Conservation (phyloP, 2,797 vertebrate genomes). For the Rachycentron canadum region DNA sequence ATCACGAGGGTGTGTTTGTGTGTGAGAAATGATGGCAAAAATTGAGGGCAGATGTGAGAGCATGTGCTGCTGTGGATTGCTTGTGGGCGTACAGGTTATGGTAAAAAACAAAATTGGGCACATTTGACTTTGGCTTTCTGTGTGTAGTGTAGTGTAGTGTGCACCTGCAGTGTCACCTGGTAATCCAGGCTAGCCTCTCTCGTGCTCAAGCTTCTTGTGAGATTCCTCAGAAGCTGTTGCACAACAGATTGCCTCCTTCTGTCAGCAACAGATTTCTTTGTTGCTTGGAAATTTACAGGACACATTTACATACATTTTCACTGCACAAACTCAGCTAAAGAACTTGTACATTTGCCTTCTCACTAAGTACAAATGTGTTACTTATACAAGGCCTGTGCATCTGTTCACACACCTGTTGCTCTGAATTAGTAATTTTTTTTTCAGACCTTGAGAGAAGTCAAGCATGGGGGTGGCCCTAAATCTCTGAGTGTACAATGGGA, state of each 20-base stretch:
- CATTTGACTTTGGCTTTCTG: conserved; percentile 14
- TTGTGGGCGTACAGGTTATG: conserved; percentile 19
- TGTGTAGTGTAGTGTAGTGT: background rate
- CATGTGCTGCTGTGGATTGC: conserved; percentile 12
- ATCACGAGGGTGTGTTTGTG: conserved; percentile 25
- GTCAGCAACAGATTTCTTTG: conserved; percentile 55
- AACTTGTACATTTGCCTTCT: background rate
- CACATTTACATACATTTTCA: conserved; percentile 38
- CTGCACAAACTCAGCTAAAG: conserved; percentile 20
- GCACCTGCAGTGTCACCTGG: conserved; percentile 18
- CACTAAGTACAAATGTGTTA: background rate
- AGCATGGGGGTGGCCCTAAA: background rate
- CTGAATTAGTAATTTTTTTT: background rate
- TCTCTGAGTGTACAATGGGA: background rate
- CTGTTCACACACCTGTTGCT: background rate
- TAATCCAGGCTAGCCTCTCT: conserved; percentile 30
- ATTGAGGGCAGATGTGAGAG: conserved; percentile 6
- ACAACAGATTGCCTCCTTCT: conserved; percentile 56
- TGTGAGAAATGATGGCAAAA: conserved; percentile 27
- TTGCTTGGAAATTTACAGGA: conserved; percentile 46
- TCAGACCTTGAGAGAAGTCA: background rate
- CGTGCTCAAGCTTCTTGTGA: conserved; percentile 32
- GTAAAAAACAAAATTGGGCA: conserved; percentile 31
- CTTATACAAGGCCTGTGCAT: background rate
- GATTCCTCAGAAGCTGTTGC: conserved; percentile 44